A percentile compares a stretch with the other conserved stretches of the same genome.
phyloP scores from a whole-genome alignment of 2,113 vertebrate genomes.

The Megalops atlanticus region DNA sequence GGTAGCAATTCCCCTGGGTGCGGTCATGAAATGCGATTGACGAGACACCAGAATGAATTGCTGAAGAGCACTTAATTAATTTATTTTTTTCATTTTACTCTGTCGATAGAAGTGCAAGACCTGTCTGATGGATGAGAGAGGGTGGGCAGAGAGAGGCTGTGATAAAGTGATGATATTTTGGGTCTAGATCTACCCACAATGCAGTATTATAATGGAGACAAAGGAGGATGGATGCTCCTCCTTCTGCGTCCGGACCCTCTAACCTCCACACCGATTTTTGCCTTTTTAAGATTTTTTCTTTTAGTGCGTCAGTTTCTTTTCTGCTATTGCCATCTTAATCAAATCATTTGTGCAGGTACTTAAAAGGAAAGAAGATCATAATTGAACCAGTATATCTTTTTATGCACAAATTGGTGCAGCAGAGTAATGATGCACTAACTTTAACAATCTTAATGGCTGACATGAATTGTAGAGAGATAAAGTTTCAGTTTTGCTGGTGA shows the following conservation, averaged over 20 bases:
- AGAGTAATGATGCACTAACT: background rate
- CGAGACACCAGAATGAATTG: conserved; percentile 35
- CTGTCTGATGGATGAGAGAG: conserved; percentile 13
- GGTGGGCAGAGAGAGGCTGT: background rate
- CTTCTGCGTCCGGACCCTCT: background rate
- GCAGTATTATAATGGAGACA: background rate
- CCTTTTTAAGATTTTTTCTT: background rate
- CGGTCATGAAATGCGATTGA: conserved; percentile 37
- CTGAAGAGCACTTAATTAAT: background rate
- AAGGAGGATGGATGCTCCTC: background rate
- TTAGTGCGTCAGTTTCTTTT: background rate
- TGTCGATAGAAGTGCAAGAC: background rate
- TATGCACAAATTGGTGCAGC: background rate
- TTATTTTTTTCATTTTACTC: background rate
- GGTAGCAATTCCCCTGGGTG: conserved; percentile 26
- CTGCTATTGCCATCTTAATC: background rate
- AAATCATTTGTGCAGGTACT: background rate
- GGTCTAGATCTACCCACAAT: background rate
- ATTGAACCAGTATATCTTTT: background rate
- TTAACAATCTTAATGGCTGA: background rate
- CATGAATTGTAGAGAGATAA: background rate
- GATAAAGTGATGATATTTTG: background rate
- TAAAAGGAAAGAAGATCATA: background rate
- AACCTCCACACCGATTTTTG: background rate
- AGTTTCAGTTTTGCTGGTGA: background rate